Base-by-base conservation (phyloP, 2,113 vertebrate genomes). In the Octodon degus region DNA sequence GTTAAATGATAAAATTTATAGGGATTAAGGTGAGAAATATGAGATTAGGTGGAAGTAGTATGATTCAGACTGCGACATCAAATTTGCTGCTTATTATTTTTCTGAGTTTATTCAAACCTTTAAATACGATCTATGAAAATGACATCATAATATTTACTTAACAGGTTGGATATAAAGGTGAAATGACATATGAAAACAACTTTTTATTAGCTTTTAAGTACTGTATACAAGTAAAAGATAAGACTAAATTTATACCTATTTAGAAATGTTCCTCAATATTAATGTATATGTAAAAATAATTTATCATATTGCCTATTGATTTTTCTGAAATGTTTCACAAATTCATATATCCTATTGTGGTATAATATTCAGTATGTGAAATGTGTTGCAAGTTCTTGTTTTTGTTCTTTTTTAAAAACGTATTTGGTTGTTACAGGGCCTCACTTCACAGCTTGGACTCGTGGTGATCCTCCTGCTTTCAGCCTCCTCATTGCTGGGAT, bases 101-200 rank as follows among this genome's bases (percentile, higher is more conserved):
- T 91, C 5, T 47, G 80, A 86, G 16, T 95, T 91, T 83, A 91
- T 24, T 9, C 30, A 89, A 93, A 1, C 47, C 30, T 4, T 40
- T 55, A 86, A 93, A 85, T 91, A 30, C 74, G 91, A 91, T 34
- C 47, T 89, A 16, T 27, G 74, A 96, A 88, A 77, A 22, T 68
- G 8, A 7, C 5, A 47, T 50, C 43, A 62, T 76, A 81, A 55
- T 84, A 43, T 22, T 58, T 58, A 58, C 55, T 82, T 84, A 79
- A 30, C 4, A 81, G 12, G 7, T 55, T 88, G 27, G 32, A 68
- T 25, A 30, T 63, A 85, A 63, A 53, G 9, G 65, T 85, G 14
- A 55, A 70, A 91, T 85, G 7, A 93, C n/a, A 32, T 60, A 34
- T 70, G 17, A 84, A 62, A 84, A 82, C 6, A 12, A 34, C 0